phyloP scores from a whole-genome alignment of 2,888 invertebrate genomes.

The Merodon equestris region DNA sequence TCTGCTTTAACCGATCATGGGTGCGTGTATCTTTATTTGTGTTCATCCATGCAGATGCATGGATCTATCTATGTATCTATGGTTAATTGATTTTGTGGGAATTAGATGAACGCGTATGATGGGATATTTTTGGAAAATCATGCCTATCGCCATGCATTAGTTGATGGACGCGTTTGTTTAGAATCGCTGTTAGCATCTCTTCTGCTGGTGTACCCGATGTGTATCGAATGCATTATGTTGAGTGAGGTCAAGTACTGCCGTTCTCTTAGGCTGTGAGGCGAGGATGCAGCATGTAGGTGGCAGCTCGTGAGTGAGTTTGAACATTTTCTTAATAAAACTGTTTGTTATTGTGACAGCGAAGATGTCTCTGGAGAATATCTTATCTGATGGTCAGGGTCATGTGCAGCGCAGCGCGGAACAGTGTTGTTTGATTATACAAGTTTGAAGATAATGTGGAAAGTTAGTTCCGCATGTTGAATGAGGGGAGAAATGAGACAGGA shows the following conservation, averaged over 20 bases:
- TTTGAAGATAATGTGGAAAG: constrained; percentile 17
- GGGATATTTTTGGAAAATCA: constrained; percentile 54
- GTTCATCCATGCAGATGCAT: constrained; percentile 6
- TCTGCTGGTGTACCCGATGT: constrained; percentile 3
- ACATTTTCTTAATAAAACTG: constrained; percentile 27
- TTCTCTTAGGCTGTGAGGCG: constrained; percentile 1
- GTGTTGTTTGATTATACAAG: constrained; percentile 34
- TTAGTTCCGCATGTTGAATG: constrained; percentile 6
- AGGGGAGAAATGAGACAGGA: not conserved
- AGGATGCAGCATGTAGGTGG: constrained; percentile 8
- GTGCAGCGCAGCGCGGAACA: constrained; percentile 1
- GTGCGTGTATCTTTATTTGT: constrained; percentile 16
- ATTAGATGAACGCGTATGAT: constrained; percentile 33
- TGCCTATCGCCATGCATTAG: constrained; percentile 34
- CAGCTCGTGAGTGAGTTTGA: constrained; percentile 13
- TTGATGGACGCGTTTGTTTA: constrained; percentile 35
- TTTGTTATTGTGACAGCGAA: constrained; percentile 36
- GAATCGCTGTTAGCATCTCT: constrained; percentile 16
- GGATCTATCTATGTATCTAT: constrained; percentile 29
- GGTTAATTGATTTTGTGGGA: constrained; percentile 66
- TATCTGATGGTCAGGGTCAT: constrained; percentile 46
- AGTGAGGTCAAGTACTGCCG: constrained; percentile 36
- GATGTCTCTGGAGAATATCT: not conserved
- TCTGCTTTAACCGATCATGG: not conserved
- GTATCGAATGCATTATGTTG: constrained; percentile 29